Evolutionary conservation across 2,888 invertebrate species (phyloP).

Genomic region (Tipula lateralis): DNA sequence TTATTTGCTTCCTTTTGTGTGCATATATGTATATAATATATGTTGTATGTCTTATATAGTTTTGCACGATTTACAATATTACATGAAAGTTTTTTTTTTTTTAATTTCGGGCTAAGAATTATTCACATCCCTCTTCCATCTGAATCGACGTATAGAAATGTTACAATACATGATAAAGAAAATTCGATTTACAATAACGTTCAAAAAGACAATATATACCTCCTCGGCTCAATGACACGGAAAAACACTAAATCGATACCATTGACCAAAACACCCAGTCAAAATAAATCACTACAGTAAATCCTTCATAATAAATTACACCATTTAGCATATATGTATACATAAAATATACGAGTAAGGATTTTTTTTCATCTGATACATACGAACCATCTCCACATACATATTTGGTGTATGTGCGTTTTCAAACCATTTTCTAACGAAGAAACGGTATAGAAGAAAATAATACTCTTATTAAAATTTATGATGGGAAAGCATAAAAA

Average conservation of each 20-base stretch:
- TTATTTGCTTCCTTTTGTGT: neutral
- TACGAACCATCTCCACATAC: too few species aligned
- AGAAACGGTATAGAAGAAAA: neutral
- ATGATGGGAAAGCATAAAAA: neutral
- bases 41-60: too few species aligned
- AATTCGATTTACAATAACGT: neutral
- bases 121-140: too few species aligned
- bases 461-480: slow-evolving; percentile 1
- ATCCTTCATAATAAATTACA: neutral
- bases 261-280: neutral
- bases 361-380: neutral
- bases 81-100: neutral
- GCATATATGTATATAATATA: neutral
- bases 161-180: too few species aligned
- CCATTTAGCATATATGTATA: neutral
- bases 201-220: neutral
- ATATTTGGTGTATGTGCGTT: neutral
- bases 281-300: neutral
- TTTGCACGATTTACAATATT: neutral
- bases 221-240: neutral
- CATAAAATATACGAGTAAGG: neutral
- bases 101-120: too few species aligned
- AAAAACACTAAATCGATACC: neutral
- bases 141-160: too few species aligned
- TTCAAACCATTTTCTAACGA: neutral